Base-by-base conservation (phyloP, 1,140 invertebrate species). In the Drosophila truncata region DNA sequence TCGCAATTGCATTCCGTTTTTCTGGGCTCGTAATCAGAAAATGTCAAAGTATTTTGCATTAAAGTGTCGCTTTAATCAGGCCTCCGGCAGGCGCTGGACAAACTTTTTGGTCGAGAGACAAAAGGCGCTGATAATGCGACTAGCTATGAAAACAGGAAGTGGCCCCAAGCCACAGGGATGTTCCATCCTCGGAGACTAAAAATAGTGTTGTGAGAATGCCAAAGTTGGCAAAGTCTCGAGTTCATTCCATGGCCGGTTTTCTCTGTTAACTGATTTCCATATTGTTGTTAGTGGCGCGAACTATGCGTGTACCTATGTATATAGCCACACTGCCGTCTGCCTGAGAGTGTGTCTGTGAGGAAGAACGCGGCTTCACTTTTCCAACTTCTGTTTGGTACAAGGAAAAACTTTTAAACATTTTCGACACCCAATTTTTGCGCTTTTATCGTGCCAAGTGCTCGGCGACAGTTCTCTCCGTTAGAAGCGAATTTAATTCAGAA, bases 21-120 rank as follows among this genome's bases (percentile, higher is more conserved):
- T 54, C 65, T 33, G 50, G 49, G 49, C n/a, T 35, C 49, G 50
- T 58, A 71, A 72, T 72, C 69, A 71, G 66, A 39, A 37, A 41
- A 67, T 60, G 39, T 75, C 58, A 42, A 75, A 85, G 80, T 81
- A 57, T 74, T 86, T 70, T 80, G 74, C 66, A 79, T 80, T 83
- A 58, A 83, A 79, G 63, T 79, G 76, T 82, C 46, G 59, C 65
- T 77, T 72, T 65, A 73, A 83, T 79, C 76, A 72, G 23, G 25
- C 80, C 64, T 37, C 70, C 57, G 75, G 66, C 59, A 54, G 33
- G 37, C 29, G 44, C 31, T 59, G 49, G 62, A 42, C 39, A 55
- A 77, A 76, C 46, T 77, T 77, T 66, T 77, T 7, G 74, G 50
- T 14, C 52, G 14, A 27, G 52, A 58, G 69, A 72, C 67, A 71